Evolutionary conservation across 2,113 vertebrate species (phyloP).

Genomic region (Rhinolophus sinicus): DNA sequence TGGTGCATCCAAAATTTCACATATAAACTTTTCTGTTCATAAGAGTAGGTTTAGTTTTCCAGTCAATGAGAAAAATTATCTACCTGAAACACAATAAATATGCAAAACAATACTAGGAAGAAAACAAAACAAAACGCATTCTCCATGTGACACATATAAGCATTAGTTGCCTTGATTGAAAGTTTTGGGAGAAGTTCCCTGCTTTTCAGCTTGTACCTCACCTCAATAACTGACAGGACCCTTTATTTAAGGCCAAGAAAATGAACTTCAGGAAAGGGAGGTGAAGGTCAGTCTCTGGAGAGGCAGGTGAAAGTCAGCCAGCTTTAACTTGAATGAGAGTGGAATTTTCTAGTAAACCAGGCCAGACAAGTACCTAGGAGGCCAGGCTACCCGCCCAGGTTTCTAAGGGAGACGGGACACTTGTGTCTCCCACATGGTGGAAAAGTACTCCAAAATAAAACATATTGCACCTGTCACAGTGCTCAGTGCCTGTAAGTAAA

Average conservation of each 20-base stretch:
- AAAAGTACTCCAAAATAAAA: slow-evolving; percentile 73
- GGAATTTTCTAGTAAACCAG: slow-evolving; percentile 78
- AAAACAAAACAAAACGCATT: not conserved
- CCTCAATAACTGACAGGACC: not conserved
- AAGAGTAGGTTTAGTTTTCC: not conserved
- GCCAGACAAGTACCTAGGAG: slow-evolving; percentile 66
- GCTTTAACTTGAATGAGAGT: slow-evolving; percentile 67
- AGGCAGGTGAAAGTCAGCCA: slow-evolving; percentile 65
- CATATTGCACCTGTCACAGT: not conserved
- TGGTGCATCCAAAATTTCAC: not conserved
- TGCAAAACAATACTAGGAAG: not conserved
- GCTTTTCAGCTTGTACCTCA: not conserved
- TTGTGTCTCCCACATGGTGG: slow-evolving; percentile 56
- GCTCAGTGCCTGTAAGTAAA: not conserved
- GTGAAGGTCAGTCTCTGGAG: slow-evolving; percentile 73
- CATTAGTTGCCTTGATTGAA: not conserved
- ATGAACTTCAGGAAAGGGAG: slow-evolving; percentile 26
- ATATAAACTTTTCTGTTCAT: not conserved
- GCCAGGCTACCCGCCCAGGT: slow-evolving; percentile 61
- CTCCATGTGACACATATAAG: not conserved
- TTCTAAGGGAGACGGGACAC: slow-evolving; percentile 64
- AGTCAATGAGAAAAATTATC: not conserved
- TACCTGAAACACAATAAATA: not conserved
- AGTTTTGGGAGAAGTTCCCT: not conserved
- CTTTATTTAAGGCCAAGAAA: slow-evolving; percentile 54